Evolutionary conservation across 1,140 invertebrate species (phyloP).

Genomic region (Mactra quadrangularis): DNA sequence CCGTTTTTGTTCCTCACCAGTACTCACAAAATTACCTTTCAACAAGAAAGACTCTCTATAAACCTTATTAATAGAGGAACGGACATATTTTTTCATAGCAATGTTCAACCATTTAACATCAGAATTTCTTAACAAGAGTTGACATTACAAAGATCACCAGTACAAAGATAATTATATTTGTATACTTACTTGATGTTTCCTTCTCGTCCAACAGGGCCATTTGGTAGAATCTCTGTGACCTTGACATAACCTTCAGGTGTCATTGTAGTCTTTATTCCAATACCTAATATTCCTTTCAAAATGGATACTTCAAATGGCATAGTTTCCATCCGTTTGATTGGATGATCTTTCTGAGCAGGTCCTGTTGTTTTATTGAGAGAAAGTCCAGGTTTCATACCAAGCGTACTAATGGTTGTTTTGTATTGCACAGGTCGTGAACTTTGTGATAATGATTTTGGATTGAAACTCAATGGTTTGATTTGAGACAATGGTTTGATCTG

Average conservation of each 20-base stretch:
- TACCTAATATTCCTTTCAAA: constrained; percentile 75
- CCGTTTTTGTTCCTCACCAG: too few species aligned
- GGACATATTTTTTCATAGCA: too few species aligned
- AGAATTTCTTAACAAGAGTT: too few species aligned
- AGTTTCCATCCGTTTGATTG: constrained; percentile 64
- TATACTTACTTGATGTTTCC: constrained; percentile 75
- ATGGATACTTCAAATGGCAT: constrained; percentile 78
- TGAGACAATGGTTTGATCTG: constrained; percentile 60
- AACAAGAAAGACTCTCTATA: too few species aligned
- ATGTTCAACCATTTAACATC: too few species aligned
- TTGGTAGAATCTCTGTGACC: constrained; percentile 74
- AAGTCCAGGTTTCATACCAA: constrained; percentile 1
- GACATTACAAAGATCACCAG: too few species aligned
- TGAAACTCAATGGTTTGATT: constrained; percentile 60
- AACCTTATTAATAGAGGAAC: too few species aligned
- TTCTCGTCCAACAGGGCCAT: constrained; percentile 75
- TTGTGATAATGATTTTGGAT: constrained; percentile 60
- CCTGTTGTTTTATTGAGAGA: background rate
- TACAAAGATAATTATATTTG: too few species aligned
- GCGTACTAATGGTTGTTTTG: constrained; percentile 49
- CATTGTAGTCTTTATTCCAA: constrained; percentile 76
- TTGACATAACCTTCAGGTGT: constrained; percentile 68
- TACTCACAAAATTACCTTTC: too few species aligned
- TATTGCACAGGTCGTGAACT: constrained; percentile 47
- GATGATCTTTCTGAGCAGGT: constrained; percentile 49